phyloP scores from a whole-genome alignment of 2,113 vertebrate species.

The Oreochromis tanganicae region DNA sequence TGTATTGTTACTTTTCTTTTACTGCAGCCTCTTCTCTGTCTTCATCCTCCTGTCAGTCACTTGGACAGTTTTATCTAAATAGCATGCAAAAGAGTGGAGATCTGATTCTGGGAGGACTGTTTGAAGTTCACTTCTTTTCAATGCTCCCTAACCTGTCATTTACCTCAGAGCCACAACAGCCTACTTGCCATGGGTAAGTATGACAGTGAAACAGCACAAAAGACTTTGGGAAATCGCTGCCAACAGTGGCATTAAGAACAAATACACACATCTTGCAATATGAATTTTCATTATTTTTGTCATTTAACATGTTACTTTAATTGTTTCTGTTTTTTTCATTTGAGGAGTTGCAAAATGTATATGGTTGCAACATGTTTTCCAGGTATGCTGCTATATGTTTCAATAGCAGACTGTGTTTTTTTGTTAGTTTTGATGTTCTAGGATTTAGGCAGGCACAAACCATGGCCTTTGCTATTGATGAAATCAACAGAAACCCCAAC shows the following conservation, averaged over 20 bases:
- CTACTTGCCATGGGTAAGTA: background rate
- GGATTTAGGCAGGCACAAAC: conserved; percentile 55
- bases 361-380: background rate
- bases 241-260: background rate
- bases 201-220: background rate
- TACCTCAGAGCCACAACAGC: background rate
- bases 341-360: background rate
- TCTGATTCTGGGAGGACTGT: conserved; percentile 44
- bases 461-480: conserved; percentile 64
- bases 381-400: background rate
- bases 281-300: background rate
- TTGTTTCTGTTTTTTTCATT: background rate
- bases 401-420: background rate
- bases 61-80: conserved; percentile 28
- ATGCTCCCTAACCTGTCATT: conserved; percentile 24
- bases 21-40: background rate
- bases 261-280: background rate
- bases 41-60: conserved; percentile 10
- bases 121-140: conserved; percentile 23
- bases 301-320: background rate
- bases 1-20: background rate
- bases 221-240: background rate
- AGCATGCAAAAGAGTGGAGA: conserved; percentile 38
- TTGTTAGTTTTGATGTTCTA: conserved; percentile 37
- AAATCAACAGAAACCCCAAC: conserved; percentile 49